Evolutionary conservation across 2,113 vertebrate genomes (phyloP).

Genomic region (Phrynosoma blainvillii): DNA sequence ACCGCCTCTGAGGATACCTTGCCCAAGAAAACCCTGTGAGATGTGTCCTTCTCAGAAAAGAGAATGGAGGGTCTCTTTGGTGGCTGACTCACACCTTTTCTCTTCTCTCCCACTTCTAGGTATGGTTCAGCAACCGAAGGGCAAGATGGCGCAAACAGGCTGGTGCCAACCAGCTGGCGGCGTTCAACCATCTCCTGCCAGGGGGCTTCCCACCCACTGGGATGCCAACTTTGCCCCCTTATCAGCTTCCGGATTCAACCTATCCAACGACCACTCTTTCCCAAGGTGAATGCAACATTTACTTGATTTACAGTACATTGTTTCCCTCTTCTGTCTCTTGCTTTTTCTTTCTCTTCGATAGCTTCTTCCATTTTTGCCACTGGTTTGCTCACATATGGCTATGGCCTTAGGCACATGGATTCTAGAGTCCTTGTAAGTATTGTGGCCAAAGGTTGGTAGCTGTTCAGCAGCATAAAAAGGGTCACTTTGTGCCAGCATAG

Average conservation of each 20-base stretch:
- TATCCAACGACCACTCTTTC: slow-evolving; percentile 90
- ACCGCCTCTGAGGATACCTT: no score
- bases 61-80: no score
- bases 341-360: no score
- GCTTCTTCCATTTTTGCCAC: no score
- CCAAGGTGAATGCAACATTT: slow-evolving; percentile 82
- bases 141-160: slow-evolving; percentile 98
- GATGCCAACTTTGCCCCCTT: slow-evolving; percentile 93
- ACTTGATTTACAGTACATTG: not conserved
- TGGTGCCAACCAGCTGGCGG: slow-evolving; percentile 96
- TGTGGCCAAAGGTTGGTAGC: no score
- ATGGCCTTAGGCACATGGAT: no score
- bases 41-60: no score
- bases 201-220: slow-evolving; percentile 94
- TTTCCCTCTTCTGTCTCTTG: not conserved
- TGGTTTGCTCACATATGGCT: no score
- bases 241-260: slow-evolving; percentile 93
- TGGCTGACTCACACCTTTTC: not conserved
- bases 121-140: slow-evolving; percentile 98
- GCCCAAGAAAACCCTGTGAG: no score
- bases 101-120: slow-evolving; percentile 72
- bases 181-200: slow-evolving; percentile 96
- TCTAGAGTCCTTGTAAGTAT: no score
- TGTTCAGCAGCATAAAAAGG: no score
- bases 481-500: no score